Evolutionary conservation across 1,140 invertebrate genomes (phyloP).

Genomic region (Bombus terrestris): DNA sequence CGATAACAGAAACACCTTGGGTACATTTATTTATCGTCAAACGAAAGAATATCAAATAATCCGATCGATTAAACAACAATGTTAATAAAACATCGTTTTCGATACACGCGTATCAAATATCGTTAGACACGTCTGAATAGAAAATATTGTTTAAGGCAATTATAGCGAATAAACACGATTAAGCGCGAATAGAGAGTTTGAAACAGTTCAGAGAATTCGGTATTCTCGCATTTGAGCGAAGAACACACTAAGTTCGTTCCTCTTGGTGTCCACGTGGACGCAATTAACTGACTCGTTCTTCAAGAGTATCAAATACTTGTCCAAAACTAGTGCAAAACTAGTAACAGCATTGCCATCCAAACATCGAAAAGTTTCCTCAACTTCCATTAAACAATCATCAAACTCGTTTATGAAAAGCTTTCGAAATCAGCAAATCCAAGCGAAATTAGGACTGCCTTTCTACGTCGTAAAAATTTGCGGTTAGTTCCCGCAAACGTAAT

Average conservation of each 20-base stretch:
- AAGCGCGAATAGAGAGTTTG: background rate
- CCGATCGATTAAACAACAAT: too few species aligned
- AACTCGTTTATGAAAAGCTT: background rate
- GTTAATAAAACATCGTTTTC: too few species aligned
- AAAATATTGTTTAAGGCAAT: too few species aligned
- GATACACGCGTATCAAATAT: too few species aligned
- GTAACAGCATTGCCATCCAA: background rate
- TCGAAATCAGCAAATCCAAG: background rate
- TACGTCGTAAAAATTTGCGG: background rate
- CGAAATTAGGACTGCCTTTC: background rate
- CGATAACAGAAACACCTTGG: background rate
- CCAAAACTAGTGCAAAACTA: background rate
- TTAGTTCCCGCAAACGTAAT: conserved; percentile 13
- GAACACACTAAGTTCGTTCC: background rate
- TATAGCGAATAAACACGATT: too few species aligned
- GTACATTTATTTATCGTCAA: too few species aligned
- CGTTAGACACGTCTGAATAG: background rate
- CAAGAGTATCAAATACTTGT: background rate
- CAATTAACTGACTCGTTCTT: background rate
- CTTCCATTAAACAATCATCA: background rate
- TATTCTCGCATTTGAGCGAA: background rate
- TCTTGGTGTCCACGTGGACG: too few species aligned
- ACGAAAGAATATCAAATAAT: too few species aligned
- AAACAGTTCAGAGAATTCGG: background rate
- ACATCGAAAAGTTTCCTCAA: background rate